A percentile compares a stretch with the other conserved stretches of the same genome.
These are phyloP conservation scores for Cantharis lateralis DNA, from an alignment of 2,888 invertebrate species.

Conservation along the genomic window DNA sequence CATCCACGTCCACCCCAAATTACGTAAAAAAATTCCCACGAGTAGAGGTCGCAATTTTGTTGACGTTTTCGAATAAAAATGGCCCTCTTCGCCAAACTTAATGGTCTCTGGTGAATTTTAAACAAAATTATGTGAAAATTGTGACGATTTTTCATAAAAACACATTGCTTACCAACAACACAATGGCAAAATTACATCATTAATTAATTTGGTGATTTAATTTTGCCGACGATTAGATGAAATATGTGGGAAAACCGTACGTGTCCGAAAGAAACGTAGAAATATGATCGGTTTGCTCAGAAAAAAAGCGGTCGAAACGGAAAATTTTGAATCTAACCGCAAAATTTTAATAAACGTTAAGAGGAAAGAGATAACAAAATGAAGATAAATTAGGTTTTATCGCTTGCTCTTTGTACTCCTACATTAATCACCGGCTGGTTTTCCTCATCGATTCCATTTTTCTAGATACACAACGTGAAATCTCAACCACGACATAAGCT, in stretches of 20 bases:
- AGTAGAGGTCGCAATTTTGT: not conserved
- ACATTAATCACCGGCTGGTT: too few species aligned
- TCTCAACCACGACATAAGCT: too few species aligned
- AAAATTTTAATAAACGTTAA: not conserved
- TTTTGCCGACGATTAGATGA: not conserved
- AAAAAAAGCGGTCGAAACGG: not conserved
- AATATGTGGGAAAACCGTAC: not conserved
- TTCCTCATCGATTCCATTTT: too few species aligned
- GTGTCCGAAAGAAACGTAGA: not conserved
- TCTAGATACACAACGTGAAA: too few species aligned
- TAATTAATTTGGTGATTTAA: not conserved
- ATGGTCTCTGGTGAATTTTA: not conserved
- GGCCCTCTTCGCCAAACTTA: not conserved
- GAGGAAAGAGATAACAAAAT: not conserved
- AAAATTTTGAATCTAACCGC: not conserved
- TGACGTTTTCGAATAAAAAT: not conserved
- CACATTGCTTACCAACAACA: not conserved
- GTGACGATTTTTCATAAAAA: not conserved
- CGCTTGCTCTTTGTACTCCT: not conserved
- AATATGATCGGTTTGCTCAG: not conserved
- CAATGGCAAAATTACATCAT: not conserved
- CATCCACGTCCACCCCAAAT: not conserved
- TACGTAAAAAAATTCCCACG: not conserved
- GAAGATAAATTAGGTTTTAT: not conserved
- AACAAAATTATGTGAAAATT: not conserved